Evolutionary conservation across 2,888 invertebrate species (phyloP).

Genomic region (Tenthredo notha): DNA sequence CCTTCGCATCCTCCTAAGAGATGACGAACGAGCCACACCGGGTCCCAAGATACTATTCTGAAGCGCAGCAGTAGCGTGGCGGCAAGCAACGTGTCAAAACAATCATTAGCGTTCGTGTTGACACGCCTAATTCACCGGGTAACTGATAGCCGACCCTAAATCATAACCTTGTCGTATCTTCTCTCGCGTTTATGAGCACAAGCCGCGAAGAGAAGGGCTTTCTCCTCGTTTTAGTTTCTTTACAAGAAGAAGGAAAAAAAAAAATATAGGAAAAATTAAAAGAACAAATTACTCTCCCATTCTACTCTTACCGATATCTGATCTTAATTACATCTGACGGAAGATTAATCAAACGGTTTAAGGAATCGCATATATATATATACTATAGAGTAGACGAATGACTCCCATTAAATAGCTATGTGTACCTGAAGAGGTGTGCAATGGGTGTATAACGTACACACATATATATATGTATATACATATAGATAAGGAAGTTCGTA

Average conservation of each 20-base stretch:
- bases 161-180: constrained; percentile 1
- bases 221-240: neutral
- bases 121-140: constrained; percentile 70
- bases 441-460: neutral
- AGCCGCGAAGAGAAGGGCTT: neutral
- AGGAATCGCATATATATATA: neutral
- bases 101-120: constrained; percentile 71
- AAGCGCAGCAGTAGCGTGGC: neutral
- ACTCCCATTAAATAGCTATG: neutral
- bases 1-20: neutral
- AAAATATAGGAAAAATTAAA: neutral
- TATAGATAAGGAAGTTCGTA: neutral
- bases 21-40: constrained; percentile 33
- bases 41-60: neutral
- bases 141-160: constrained; percentile 64
- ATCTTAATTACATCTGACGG: neutral
- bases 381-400: neutral
- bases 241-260: neutral
- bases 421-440: neutral
- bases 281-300: neutral
- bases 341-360: neutral
- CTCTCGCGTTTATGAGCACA: neutral
- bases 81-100: constrained; percentile 66
- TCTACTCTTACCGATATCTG: neutral
- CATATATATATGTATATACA: neutral